phyloP scores from a whole-genome alignment of 2,888 invertebrate genomes.

The Lithophane leautieri region DNA sequence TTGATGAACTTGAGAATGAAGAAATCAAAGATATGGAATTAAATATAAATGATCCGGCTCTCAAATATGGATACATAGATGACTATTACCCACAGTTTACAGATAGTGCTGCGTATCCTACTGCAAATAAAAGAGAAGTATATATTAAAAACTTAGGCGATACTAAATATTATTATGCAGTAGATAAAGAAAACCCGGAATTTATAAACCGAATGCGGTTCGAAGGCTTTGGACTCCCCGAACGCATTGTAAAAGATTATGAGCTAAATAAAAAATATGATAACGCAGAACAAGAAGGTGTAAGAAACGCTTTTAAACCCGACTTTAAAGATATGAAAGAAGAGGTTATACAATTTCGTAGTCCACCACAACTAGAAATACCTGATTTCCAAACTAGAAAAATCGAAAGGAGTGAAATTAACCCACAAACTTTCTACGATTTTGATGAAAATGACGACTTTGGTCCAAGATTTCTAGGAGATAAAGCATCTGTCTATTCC shows the following conservation, averaged over 20 bases:
- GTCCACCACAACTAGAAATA: constrained; percentile 76
- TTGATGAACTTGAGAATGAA: constrained; percentile 22
- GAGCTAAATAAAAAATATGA: constrained; percentile 42
- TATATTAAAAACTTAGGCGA: constrained; percentile 71
- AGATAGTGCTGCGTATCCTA: constrained; percentile 71
- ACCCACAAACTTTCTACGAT: constrained; percentile 30
- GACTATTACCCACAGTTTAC: constrained; percentile 85
- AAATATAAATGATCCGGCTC: constrained; percentile 4
- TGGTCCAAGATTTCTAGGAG: constrained; percentile 34
- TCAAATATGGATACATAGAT: constrained; percentile 69
- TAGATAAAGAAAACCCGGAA: constrained; percentile 64
- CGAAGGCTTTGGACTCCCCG: constrained; percentile 22
- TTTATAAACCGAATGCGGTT: constrained; percentile 10
- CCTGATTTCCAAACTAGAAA: constrained; percentile 81
- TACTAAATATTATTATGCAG: constrained; percentile 77
- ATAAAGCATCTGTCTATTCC: constrained; percentile 68
- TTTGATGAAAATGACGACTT: constrained; percentile 42
- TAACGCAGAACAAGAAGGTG: constrained; percentile 33
- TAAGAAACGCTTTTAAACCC: background rate
- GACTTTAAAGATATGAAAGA: constrained; percentile 1
- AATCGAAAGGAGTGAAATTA: constrained; percentile 66
- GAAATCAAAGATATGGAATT: constrained; percentile 23
- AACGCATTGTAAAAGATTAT: constrained; percentile 27
- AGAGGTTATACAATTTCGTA: constrained; percentile 68
- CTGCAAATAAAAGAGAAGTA: constrained; percentile 72